Percentiles rank a stretch among this genome's conserved stretches.
These are phyloP conservation scores for Aphelocoma coerulescens DNA, from an alignment of 2,113 vertebrate species.

Conservation along the genomic window DNA sequence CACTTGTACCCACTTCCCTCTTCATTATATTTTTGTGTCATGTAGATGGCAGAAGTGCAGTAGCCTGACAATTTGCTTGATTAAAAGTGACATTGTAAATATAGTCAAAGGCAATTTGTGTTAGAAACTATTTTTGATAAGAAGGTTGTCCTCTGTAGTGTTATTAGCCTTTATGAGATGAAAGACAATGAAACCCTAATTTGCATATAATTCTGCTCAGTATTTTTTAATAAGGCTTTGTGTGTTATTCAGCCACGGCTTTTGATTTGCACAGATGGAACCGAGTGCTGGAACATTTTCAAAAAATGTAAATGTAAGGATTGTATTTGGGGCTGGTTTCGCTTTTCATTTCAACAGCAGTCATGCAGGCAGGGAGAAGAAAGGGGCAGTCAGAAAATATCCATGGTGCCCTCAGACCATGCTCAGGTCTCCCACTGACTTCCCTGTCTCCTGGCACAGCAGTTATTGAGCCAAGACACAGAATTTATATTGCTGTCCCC, in stretches of 20 bases:
- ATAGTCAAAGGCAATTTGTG: constrained; percentile 55
- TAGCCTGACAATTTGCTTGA: constrained; percentile 48
- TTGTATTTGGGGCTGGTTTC: not conserved
- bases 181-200: constrained; percentile 37
- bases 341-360: not conserved
- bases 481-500: not conserved
- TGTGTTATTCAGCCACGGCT: not conserved
- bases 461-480: not conserved
- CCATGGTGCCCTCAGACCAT: not conserved
- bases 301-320: not conserved
- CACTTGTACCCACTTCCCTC: not conserved
- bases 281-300: not conserved
- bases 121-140: constrained; percentile 40
- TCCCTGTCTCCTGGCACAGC: not conserved
- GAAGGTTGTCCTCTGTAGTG: constrained; percentile 36
- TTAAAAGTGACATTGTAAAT: constrained; percentile 64
- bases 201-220: constrained; percentile 46
- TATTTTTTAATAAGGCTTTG: constrained; percentile 40
- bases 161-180: constrained; percentile 32
- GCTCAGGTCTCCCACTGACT: not conserved
- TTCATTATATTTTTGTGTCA: not conserved
- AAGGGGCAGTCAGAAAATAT: not conserved
- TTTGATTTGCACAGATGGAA: constrained; percentile 25
- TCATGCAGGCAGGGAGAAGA: not conserved
- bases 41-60: not conserved